Conservation (phyloP, 30 jellyfish, hydroid and myxozoan species). For the Cassiopea andromeda region DNA sequence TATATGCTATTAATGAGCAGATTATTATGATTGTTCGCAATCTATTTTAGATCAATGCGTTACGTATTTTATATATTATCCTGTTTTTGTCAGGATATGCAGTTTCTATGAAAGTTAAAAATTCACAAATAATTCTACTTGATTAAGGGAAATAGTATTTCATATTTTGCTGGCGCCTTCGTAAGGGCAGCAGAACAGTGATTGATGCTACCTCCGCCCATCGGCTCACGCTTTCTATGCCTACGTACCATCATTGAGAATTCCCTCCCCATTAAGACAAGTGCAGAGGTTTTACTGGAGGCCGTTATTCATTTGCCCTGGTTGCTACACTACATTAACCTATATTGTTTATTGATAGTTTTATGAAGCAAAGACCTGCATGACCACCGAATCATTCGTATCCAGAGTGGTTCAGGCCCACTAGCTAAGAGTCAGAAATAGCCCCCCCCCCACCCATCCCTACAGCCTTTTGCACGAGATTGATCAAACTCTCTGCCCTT, state of each 20-base stretch:
- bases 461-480: too few species aligned
- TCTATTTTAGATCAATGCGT: constrained; percentile 53
- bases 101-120: constrained; percentile 48
- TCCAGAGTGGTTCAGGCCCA: too few species aligned
- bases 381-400: not conserved
- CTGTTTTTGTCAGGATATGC: constrained; percentile 33
- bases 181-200: not conserved
- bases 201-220: not conserved
- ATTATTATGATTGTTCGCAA: constrained; percentile 37
- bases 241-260: not conserved
- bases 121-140: constrained; percentile 1
- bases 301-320: not conserved
- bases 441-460: too few species aligned
- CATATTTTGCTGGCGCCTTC: constrained; percentile 21
- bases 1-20: constrained; percentile 41
- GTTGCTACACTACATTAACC: not conserved
- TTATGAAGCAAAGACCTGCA: not conserved
- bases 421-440: too few species aligned
- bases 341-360: not conserved
- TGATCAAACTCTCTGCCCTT: not conserved
- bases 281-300: not conserved
- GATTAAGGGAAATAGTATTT: constrained; percentile 9
- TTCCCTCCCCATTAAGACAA: not conserved
- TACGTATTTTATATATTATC: constrained; percentile 36
- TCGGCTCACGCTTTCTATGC: too few species aligned